Percentiles rank a stretch among this genome's conserved stretches.
Conservation (phyloP, 1,140 invertebrate species). For the Zaprionus camerounensis region DNA sequence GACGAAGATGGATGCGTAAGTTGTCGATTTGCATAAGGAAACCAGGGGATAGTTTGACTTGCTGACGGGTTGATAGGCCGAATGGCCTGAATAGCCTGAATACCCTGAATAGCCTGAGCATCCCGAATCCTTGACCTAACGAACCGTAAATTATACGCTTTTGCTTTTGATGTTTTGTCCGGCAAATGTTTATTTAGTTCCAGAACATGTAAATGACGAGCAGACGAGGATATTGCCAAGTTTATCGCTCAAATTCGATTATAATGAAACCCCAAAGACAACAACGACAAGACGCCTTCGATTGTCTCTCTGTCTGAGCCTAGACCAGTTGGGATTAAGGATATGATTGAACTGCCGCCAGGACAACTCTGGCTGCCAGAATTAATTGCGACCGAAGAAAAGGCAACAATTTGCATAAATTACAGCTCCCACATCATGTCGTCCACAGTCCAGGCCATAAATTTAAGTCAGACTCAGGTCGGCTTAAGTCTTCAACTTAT, state of each 20-base stretch:
- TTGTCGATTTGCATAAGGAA: slow-evolving; percentile 69
- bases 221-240: slow-evolving; percentile 58
- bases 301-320: slow-evolving; percentile 10
- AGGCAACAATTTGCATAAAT: slow-evolving; percentile 78
- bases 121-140: slow-evolving; percentile 71
- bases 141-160: slow-evolving; percentile 82
- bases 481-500: slow-evolving; percentile 73
- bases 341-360: slow-evolving; percentile 69
- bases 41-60: slow-evolving; percentile 38
- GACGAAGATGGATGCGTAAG: slow-evolving; percentile 78
- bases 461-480: slow-evolving; percentile 55
- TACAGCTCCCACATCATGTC: slow-evolving; percentile 55
- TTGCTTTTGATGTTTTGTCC: slow-evolving; percentile 78
- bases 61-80: slow-evolving; percentile 41
- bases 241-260: slow-evolving; percentile 78
- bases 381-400: slow-evolving; percentile 64
- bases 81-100: not conserved
- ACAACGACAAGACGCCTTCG: slow-evolving; percentile 48
- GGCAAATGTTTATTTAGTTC: slow-evolving; percentile 72
- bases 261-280: slow-evolving; percentile 70
- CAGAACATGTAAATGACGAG: slow-evolving; percentile 50
- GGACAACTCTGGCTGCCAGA: slow-evolving; percentile 46
- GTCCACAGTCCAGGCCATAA: slow-evolving; percentile 54
- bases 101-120: not conserved
- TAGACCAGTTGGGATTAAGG: slow-evolving; percentile 51